Conservation (phyloP, 2,113 vertebrate genomes). For the Corythoichthys intestinalis region DNA sequence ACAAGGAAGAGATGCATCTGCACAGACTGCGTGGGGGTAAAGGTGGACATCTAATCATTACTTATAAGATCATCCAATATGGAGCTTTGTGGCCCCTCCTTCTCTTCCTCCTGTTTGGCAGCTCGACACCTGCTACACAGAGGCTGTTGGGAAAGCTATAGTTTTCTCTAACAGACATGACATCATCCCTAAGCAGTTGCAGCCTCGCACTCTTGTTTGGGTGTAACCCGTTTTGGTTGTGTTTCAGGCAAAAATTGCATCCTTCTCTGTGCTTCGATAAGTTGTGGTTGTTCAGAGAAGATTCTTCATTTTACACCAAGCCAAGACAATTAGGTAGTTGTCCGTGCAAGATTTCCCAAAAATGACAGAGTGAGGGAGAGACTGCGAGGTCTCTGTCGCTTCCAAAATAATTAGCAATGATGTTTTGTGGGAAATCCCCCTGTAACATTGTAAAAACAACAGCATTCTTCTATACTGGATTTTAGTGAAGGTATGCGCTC, state of each 20-base stretch:
- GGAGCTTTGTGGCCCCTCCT: constrained; percentile 14
- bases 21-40: constrained; percentile 3
- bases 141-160: constrained; percentile 28
- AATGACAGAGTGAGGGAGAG: neutral
- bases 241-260: constrained; percentile 21
- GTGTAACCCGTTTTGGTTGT: constrained; percentile 33
- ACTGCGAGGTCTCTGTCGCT: neutral
- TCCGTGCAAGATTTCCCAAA: neutral
- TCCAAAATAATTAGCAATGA: neutral
- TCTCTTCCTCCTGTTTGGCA: constrained; percentile 16
- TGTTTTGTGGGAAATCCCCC: neutral
- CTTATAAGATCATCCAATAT: constrained; percentile 31
- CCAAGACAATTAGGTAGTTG: neutral
- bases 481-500: neutral
- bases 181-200: constrained; percentile 38
- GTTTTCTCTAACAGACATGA: constrained; percentile 41
- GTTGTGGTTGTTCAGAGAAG: neutral
- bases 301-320: neutral
- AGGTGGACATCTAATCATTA: constrained; percentile 39
- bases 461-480: neutral
- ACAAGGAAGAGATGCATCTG: neutral
- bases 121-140: constrained; percentile 51
- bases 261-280: constrained; percentile 13
- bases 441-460: neutral
- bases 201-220: constrained; percentile 35